Base-by-base conservation (phyloP, 1,140 invertebrate species). In the Microplitis demolitor region DNA sequence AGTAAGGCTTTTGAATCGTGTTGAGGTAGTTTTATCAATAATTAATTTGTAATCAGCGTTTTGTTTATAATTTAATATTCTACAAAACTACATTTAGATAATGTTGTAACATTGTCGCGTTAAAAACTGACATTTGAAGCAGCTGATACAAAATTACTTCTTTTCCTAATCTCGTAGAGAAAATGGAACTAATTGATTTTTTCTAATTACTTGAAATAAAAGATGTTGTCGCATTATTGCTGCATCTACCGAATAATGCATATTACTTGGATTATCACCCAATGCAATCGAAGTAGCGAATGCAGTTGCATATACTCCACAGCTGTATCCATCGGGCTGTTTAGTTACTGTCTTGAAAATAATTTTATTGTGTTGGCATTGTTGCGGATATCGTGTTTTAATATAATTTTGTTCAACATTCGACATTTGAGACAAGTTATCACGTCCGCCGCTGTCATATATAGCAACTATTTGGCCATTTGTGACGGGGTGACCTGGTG, bases 231-330 rank as follows among this genome's bases (percentile, higher is more conserved):
- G 33, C 71, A 76, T 73, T 60, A 14, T 33, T 34, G 2, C 31
- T 16, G 58, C 71, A 62, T 76, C 61, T 35, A 14, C 33, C 9
- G 62, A 73, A 24, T 69, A 75, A 4, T 58, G 2, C 5, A 33
- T 16, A 2, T 50, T 9, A 31, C 14, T 50, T 2, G 72, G 71
- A 33, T 76, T 31, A 3, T 11, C 58, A 0, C 61, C 54, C 24
- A 76, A n/a, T 13, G 63, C 67, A 33, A 76, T 67, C 13, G 61
- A 64, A 0, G 70, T 74, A 4, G 67, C 73, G 58, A 74, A 77
- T 4, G 76, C 73, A 16, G 53, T 39, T 39, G 73, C 66, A 33
- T 74, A 77, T 3, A 77, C 61, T 33, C 70, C 76, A 37, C 76
- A 77, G 24, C 8, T 61, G 3, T 31, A 51, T 1, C 1, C 3